Base-by-base conservation (phyloP, 2,113 vertebrate genomes). In the Oryctolagus cuniculus region DNA sequence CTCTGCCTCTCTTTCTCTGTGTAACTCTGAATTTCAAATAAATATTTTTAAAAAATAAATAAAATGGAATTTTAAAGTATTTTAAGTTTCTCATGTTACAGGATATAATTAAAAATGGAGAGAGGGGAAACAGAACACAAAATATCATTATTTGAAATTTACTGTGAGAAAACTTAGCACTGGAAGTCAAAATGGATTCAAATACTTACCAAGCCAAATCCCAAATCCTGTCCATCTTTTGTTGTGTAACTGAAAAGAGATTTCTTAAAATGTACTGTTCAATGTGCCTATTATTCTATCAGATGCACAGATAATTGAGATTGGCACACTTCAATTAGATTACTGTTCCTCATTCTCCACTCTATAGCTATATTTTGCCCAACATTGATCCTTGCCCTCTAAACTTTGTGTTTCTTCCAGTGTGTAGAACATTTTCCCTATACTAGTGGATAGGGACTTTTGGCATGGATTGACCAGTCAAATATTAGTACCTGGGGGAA, bases 61-160 rank as follows among this genome's bases (percentile, higher is more conserved):
- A 38, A 38, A 38, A 38, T 38, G 38, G 29, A 13, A 78, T 77
- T 73, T 77, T 78, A 77, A 89, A 87, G 2, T 61, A 58, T 24
- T 72, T 38, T 36, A 95, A 93, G 24, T 78, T 89, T 16, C 10
- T 80, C 44, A 53, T 64, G 25, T 25, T 70, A 91, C 22, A 87
- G n/a, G 25, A 70, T 77, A 70, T 34, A 34, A 34, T 34, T 55
- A 16, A 3, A 34, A 29, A 72, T 25, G 34, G 13, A 3, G 9
- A 55, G 9, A n/a, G 7, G 0, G 12, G 36, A 49, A 34, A 1
- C 15, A 49, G 38, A 5, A 9, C 13, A 15, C 21, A 16, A 1
- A 84, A n/a, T 21, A 25, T 31, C 5, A 61, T 90, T 61, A 55
- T 10, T 69, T 31, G 49, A 10, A 34, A 19, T 21, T 51, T 44